These are phyloP conservation scores for Mionectes macconnelli DNA, from an alignment of 2,113 vertebrate genomes.

Conservation along the genomic window DNA sequence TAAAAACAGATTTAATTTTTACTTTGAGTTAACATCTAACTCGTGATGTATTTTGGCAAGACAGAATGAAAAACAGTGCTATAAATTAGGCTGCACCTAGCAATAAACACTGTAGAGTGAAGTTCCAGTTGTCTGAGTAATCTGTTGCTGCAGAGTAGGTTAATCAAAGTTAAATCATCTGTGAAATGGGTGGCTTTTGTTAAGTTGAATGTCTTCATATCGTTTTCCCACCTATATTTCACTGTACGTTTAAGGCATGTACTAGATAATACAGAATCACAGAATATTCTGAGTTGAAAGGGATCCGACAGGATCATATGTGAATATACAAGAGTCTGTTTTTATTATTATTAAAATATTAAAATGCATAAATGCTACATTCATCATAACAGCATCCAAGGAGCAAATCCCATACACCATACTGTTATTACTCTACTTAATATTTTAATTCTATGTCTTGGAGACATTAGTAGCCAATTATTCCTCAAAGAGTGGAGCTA, in stretches of 20 bases:
- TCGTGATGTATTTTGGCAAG: conserved; percentile 77
- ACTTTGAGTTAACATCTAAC: conserved; percentile 77
- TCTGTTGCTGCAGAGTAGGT: conserved; percentile 75
- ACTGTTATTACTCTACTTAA: background rate
- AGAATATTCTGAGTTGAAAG: background rate
- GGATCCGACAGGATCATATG: background rate
- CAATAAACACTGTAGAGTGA: conserved; percentile 68
- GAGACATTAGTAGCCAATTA: background rate
- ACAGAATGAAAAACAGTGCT: conserved; percentile 71
- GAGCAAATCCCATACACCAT: background rate
- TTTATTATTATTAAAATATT: background rate
- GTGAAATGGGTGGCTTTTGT: conserved; percentile 83
- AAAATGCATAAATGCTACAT: background rate
- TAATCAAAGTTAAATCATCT: conserved; percentile 84
- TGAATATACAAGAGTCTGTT: background rate
- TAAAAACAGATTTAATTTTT: conserved; percentile 78
- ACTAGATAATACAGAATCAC: background rate
- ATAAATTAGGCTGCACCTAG: conserved; percentile 73
- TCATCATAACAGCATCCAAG: background rate
- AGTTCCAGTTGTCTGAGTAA: conserved; percentile 77
- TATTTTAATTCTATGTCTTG: background rate
- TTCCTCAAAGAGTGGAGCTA: background rate
- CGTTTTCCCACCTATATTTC: conserved; percentile 59
- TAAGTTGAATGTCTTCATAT: conserved; percentile 71
- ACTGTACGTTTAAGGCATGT: conserved; percentile 43